phyloP scores from a whole-genome alignment of 2,797 vertebrate species.

The Catamblyrhynchus diadema region DNA sequence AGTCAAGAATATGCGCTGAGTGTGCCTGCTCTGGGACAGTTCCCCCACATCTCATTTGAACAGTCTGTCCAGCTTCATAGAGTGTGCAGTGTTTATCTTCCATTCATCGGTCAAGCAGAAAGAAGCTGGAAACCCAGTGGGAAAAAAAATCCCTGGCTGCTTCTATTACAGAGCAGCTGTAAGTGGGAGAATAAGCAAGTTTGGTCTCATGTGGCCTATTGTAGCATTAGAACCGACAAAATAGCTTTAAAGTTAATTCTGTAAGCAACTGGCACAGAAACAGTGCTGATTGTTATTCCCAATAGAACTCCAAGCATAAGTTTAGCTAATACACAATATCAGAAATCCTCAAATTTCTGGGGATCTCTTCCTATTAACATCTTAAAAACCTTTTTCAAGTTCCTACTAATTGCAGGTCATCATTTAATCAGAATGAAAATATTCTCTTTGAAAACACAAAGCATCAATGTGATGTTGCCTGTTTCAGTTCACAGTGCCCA shows the following conservation, averaged over 20 bases:
- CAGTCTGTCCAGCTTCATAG: not conserved
- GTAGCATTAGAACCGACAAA: not conserved
- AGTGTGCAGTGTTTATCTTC: not conserved
- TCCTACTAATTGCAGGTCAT: not conserved
- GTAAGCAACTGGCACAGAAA: not conserved
- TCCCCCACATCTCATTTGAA: not conserved
- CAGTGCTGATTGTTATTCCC: not conserved
- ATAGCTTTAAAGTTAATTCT: not conserved
- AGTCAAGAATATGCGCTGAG: not conserved
- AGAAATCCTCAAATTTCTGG: not conserved
- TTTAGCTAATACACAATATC: not conserved
- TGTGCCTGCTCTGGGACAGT: not conserved
- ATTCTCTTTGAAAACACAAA: not conserved
- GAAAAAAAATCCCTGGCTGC: not conserved
- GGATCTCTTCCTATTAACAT: not conserved
- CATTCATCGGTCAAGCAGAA: constrained; percentile 5
- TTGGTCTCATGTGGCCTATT: not conserved
- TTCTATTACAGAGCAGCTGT: constrained; percentile 5
- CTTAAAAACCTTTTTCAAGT: not conserved
- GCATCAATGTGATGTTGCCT: not conserved
- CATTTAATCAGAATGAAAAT: not conserved
- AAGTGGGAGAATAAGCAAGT: not conserved
- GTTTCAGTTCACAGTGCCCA: not conserved
- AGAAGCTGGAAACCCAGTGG: not conserved
- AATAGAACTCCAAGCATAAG: not conserved